Evolutionary conservation across 2,113 vertebrate genomes (phyloP).

Genomic region (Myocastor coypus): DNA sequence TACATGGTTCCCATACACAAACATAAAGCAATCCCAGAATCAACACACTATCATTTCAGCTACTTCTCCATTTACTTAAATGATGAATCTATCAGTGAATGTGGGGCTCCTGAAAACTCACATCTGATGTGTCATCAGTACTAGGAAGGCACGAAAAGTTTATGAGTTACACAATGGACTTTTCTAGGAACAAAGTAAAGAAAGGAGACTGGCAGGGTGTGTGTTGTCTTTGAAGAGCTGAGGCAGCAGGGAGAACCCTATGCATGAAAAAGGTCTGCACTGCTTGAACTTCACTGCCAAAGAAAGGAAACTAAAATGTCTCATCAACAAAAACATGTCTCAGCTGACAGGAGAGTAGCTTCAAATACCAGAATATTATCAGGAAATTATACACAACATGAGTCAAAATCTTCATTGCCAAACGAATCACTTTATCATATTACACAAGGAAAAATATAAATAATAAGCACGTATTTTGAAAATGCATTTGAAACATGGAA

Average conservation of each 20-base stretch:
- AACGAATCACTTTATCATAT: neutral
- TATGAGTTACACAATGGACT: neutral
- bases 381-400: neutral
- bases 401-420: neutral
- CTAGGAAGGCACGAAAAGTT: rapidly evolving
- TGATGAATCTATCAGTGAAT: neutral
- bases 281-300: neutral
- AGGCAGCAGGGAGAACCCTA: neutral
- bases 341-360: rapidly evolving
- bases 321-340: neutral
- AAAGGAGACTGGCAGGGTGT: neutral
- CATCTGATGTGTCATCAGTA: rapidly evolving
- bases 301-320: neutral
- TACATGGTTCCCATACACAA: neutral
- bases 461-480: neutral
- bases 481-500: neutral
- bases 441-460: neutral
- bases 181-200: neutral
- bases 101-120: neutral
- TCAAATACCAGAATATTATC: neutral
- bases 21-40: neutral
- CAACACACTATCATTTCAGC: neutral
- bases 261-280: rapidly evolving
- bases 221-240: rapidly evolving
- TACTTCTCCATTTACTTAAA: neutral